Evolutionary conservation across 2,113 vertebrate genomes (phyloP).

Genomic region (Corvus cornix): DNA sequence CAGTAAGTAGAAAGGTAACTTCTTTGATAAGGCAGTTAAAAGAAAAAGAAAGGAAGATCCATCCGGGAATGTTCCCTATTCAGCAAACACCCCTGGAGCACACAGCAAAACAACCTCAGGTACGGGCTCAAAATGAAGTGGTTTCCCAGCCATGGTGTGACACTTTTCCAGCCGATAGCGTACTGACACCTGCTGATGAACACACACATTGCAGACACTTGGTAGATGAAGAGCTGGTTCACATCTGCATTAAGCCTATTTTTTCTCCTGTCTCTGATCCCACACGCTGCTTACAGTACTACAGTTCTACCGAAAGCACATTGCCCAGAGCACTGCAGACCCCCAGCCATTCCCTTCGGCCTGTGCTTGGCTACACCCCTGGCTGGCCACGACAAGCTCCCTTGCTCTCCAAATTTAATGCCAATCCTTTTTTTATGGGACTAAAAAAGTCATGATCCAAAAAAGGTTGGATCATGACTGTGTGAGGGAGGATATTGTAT

Average conservation of each 20-base stretch:
- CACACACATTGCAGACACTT: neutral
- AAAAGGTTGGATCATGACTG: neutral
- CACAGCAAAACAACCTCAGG: neutral
- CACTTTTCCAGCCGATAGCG: neutral
- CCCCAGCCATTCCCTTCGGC: neutral
- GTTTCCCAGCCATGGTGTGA: neutral
- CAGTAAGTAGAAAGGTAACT: neutral
- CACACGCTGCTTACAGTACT: rapidly evolving
- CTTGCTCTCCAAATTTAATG: neutral
- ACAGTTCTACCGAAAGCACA: rapidly evolving
- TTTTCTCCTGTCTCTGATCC: neutral
- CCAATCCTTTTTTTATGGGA: neutral
- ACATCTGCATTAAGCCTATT: neutral
- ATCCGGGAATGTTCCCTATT: neutral
- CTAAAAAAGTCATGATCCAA: no score
- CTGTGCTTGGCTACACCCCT: neutral
- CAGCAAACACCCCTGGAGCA: neutral
- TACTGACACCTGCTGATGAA: constrained; percentile 31
- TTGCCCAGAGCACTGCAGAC: neutral
- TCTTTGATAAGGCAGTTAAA: neutral
- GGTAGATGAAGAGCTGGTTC: neutral
- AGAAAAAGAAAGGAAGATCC: neutral
- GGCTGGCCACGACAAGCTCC: rapidly evolving
- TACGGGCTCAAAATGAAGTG: neutral
- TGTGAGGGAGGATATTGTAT: neutral